Percentiles rank a stretch among this genome's conserved stretches.
Evolutionary conservation across 2,797 vertebrate genomes (phyloP).

Genomic region (Sebastes steindachneri): DNA sequence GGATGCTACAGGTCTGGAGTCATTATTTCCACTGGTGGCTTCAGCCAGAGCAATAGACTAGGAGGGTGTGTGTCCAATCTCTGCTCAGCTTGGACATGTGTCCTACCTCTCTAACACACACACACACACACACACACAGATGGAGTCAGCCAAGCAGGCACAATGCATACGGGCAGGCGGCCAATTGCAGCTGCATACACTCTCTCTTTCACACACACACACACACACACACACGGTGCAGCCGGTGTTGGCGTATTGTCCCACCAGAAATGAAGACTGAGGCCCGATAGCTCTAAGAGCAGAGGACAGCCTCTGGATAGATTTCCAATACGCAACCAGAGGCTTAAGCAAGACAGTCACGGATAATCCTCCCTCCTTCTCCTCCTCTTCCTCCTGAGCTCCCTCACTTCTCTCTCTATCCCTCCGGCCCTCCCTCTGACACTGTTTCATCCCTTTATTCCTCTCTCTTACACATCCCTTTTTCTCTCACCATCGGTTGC

Average conservation of each 20-base stretch:
- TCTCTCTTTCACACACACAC: conserved; percentile 26
- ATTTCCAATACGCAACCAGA: conserved; percentile 76
- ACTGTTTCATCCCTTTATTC: conserved; percentile 39
- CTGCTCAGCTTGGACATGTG: conserved; percentile 11
- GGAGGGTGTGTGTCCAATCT: conserved; percentile 22
- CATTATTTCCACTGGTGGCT: conserved; percentile 65
- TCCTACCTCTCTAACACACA: not conserved
- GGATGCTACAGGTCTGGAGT: conserved; percentile 53
- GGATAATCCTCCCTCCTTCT: conserved; percentile 69
- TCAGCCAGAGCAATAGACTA: conserved; percentile 59
- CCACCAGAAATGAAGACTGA: conserved; percentile 70
- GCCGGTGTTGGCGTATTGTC: conserved; percentile 38
- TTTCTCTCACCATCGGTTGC: not conserved
- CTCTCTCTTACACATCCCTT: conserved; percentile 10
- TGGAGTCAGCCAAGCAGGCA: conserved; percentile 47
- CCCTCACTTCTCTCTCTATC: conserved; percentile 22
- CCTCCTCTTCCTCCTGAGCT: conserved; percentile 32
- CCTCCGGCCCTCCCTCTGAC: conserved; percentile 25
- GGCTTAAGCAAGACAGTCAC: conserved; percentile 75
- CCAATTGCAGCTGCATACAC: conserved; percentile 32
- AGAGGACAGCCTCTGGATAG: conserved; percentile 75
- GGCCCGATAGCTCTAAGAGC: conserved; percentile 61
- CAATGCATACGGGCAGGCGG: conserved; percentile 49
- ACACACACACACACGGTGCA: conserved; percentile 15
- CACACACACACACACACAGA: conserved; percentile 15